A percentile compares a stretch with the other conserved stretches of the same genome.
Conservation (phyloP, 92 coral and sea anemone genomes). For the Nematostella vectensis region DNA sequence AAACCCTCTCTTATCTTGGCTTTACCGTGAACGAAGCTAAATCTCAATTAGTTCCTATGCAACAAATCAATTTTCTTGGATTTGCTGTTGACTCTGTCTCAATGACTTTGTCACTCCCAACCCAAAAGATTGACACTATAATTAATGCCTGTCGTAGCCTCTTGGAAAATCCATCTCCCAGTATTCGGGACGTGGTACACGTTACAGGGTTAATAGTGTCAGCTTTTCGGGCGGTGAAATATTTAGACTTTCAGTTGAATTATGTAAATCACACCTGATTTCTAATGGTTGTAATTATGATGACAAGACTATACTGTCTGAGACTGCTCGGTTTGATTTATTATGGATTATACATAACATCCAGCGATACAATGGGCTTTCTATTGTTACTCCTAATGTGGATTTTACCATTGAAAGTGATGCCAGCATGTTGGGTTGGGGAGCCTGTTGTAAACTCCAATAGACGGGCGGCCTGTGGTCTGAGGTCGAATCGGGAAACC, state of each 20-base stretch:
- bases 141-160: background rate
- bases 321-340: background rate
- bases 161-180: background rate
- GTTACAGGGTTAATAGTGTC: constrained; percentile 27
- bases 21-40: too few species aligned
- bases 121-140: constrained; percentile 12
- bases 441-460: constrained; percentile 9
- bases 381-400: background rate
- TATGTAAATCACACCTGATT: constrained; percentile 15
- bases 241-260: constrained; percentile 16
- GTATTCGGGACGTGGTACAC: constrained; percentile 25
- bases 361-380: background rate
- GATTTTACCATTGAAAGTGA: constrained; percentile 11
- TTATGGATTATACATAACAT: constrained; percentile 6
- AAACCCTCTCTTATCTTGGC: too few species aligned
- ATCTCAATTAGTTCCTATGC: too few species aligned
- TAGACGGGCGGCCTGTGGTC: too few species aligned
- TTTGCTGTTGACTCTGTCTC: constrained; percentile 13
- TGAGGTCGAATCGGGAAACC: too few species aligned
- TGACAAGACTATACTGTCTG: constrained; percentile 5
- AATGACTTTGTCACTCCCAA: constrained; percentile 24
- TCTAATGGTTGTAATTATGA: constrained; percentile 7
- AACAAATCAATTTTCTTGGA: constrained; percentile 10
- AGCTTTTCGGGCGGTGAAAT: constrained; percentile 24
- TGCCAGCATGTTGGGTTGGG: constrained; percentile 17